These are phyloP conservation scores for Athetis lepigone DNA, from an alignment of 2,888 invertebrate species.

Conservation along the genomic window DNA sequence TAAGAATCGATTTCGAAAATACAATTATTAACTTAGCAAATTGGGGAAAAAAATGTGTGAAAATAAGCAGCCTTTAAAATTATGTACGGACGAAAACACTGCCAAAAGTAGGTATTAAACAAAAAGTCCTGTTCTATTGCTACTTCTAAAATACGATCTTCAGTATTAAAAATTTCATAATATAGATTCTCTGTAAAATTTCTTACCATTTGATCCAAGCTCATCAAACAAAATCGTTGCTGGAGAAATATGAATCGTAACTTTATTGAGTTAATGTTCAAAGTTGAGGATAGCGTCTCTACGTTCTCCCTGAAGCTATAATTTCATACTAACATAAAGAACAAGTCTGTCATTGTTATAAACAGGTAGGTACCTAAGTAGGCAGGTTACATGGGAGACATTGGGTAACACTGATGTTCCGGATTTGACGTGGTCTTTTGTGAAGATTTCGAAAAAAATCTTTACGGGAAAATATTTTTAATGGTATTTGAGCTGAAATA, in stretches of 20 bases:
- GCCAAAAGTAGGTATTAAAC: too few species aligned
- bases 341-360: slow-evolving; percentile 56
- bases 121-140: background rate
- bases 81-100: too few species aligned
- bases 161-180: slow-evolving; percentile 20
- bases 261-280: background rate
- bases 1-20: too few species aligned
- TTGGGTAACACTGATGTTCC: slow-evolving; percentile 34
- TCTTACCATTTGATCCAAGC: slow-evolving; percentile 39
- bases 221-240: slow-evolving; percentile 28
- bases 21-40: too few species aligned
- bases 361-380: slow-evolving; percentile 27
- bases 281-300: slow-evolving; percentile 13
- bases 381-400: slow-evolving; percentile 38
- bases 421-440: slow-evolving; percentile 24
- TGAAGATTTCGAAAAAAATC: slow-evolving; percentile 2
- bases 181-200: slow-evolving; percentile 47
- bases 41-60: too few species aligned
- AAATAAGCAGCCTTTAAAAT: too few species aligned
- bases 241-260: slow-evolving; percentile 24
- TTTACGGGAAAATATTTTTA: background rate
- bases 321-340: slow-evolving; percentile 41
- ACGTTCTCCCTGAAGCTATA: slow-evolving; percentile 42
- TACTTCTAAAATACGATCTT: slow-evolving; percentile 3
- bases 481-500: slow-evolving; percentile 27